phyloP scores from a whole-genome alignment of 1,140 invertebrate species.

The Helicorthomorpha holstii region DNA sequence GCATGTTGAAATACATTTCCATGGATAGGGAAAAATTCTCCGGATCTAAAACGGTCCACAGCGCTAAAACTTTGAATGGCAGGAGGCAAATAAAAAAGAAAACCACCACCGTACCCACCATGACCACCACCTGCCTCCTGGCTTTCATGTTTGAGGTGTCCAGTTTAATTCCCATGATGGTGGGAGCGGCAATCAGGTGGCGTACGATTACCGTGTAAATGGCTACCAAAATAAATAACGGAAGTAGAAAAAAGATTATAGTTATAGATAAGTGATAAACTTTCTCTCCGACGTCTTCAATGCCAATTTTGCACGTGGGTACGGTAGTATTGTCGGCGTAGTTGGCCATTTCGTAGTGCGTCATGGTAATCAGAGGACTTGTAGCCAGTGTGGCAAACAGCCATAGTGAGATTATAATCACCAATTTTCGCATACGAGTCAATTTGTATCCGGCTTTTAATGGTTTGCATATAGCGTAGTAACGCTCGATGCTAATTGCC shows the following conservation, averaged over 20 bases:
- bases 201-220: constrained; percentile 67
- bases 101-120: constrained; percentile 75
- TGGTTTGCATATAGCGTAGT: constrained; percentile 86
- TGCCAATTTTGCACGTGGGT: constrained; percentile 53
- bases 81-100: constrained; percentile 78
- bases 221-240: constrained; percentile 55
- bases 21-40: constrained; percentile 45
- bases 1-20: constrained; percentile 62
- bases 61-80: constrained; percentile 64
- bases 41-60: constrained; percentile 64
- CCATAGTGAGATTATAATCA: constrained; percentile 71
- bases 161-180: constrained; percentile 12
- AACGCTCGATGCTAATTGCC: constrained; percentile 71
- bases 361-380: constrained; percentile 57
- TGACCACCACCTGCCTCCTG: constrained; percentile 46
- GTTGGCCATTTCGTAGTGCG: constrained; percentile 35
- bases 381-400: constrained; percentile 62
- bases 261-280: constrained; percentile 62
- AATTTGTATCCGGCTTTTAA: constrained; percentile 76
- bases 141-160: constrained; percentile 12
- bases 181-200: constrained; percentile 58
- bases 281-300: constrained; percentile 48
- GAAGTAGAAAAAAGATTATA: constrained; percentile 63
- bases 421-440: constrained; percentile 63
- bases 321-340: constrained; percentile 50